phyloP scores from a whole-genome alignment of 53 echinoderm and acorn worm genomes.

The Arbacia lixula region DNA sequence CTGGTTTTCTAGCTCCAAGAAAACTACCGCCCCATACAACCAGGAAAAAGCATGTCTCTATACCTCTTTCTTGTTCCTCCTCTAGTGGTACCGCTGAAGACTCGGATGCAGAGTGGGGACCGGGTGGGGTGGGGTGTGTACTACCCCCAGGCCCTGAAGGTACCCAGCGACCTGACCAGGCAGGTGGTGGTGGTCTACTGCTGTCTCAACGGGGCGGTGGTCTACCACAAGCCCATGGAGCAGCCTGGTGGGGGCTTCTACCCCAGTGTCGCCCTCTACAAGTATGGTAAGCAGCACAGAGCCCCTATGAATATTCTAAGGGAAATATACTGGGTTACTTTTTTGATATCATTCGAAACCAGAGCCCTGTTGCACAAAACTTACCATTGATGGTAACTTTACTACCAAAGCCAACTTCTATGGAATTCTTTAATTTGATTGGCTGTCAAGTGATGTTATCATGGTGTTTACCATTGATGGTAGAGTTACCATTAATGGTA shows the following conservation, averaged over 20 bases:
- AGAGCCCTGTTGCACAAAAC: too few relatives aligned
- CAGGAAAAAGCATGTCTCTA: neutral
- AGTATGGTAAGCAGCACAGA: constrained; percentile 72
- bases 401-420: too few relatives aligned
- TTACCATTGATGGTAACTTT: too few relatives aligned
- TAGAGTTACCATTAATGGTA: too few relatives aligned
- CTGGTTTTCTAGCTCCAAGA: too few relatives aligned
- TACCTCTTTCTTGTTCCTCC: neutral
- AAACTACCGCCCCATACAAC: neutral
- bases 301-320: neutral
- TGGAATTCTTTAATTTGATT: too few relatives aligned
- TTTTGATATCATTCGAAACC: too few relatives aligned
- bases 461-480: too few relatives aligned
- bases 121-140: constrained; percentile 83
- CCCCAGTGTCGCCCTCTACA: constrained; percentile 78
- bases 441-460: too few relatives aligned
- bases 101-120: constrained; percentile 70
- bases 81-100: constrained; percentile 33
- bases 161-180: constrained; percentile 66
- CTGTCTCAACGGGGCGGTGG: constrained; percentile 69
- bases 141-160: constrained; percentile 69
- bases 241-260: constrained; percentile 90
- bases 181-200: constrained; percentile 90
- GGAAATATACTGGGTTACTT: too few relatives aligned
- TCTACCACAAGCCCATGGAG: constrained; percentile 85